phyloP scores from a whole-genome alignment of 1,140 invertebrate species.

The Papilio helenus region DNA sequence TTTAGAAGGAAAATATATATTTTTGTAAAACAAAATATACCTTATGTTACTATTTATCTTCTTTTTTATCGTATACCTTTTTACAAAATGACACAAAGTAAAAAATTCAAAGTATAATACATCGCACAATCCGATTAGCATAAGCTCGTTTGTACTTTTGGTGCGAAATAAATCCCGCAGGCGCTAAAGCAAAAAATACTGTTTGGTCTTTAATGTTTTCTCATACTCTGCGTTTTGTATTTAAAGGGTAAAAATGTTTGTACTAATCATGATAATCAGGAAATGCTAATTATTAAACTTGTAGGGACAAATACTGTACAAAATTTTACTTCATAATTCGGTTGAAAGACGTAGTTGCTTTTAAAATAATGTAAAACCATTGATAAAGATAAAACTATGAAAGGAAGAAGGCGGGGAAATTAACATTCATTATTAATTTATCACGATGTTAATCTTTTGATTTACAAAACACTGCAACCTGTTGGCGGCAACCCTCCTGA shows the following conservation, averaged over 20 bases:
- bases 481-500: constrained; percentile 14
- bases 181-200: constrained; percentile 13
- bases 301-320: neutral
- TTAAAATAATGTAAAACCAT: neutral
- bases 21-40: neutral
- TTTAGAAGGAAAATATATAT: neutral
- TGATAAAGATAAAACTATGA: neutral
- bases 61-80: neutral
- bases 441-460: constrained; percentile 20
- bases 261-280: neutral
- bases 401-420: neutral
- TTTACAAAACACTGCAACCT: constrained; percentile 21
- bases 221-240: no score
- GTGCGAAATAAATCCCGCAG: constrained; percentile 17
- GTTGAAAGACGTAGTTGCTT: neutral
- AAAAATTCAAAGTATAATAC: constrained; percentile 8
- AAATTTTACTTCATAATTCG: neutral
- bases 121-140: constrained; percentile 7
- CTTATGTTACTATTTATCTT: neutral
- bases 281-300: neutral
- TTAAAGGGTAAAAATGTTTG: no score
- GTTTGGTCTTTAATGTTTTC: neutral
- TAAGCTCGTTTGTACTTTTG: constrained; percentile 8
- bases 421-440: constrained; percentile 18
- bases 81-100: neutral